Base-by-base conservation (phyloP, 2,797 vertebrate species). In the Enteromius afrohamiltoni region DNA sequence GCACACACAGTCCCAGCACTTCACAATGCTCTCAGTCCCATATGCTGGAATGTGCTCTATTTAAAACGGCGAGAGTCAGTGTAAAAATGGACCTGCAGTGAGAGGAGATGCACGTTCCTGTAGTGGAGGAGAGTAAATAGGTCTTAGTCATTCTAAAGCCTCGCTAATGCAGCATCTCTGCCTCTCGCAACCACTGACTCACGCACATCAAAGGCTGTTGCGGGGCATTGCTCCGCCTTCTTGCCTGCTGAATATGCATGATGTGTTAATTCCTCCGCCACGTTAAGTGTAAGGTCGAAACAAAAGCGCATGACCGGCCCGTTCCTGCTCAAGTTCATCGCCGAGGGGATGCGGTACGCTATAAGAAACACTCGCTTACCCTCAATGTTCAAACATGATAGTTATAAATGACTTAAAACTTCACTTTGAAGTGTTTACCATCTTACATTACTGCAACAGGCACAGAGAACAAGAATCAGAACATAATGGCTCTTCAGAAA, bases 221-320 rank as follows among this genome's bases (percentile, higher is more conserved):
- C 81, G 80, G 51, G 85, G 83, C 68, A 77, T 84, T 79, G 75
- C 85, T 85, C 88, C 83, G 71, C 83, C 85, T 73, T 74, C 79
- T 83, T 55, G 70, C 79, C 82, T 83, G 85, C 79, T 89, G 87
- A 89, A 90, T 90, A 91, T 88, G 88, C 84, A 90, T 89, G 83
- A 87, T 85, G 83, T 76, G 85, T 87, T 90, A 79, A 91, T 87
- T 89, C 86, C 82, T 81, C 60, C 71, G n/a, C 58, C 67, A 74
- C 80, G 86, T 84, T 88, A 85, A 86, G 70, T 78, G 31, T 74
- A 58, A 80, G 85, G 85, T 86, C 49, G 78, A 82, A 88, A 86
- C 84, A 83, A 87, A 88, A 85, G 82, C 73, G 42, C 13, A 40
- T 37, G 17, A 23, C 74, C 37, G 53, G 77, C 74, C 83, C 71